Conservation (phyloP, 53 echinoderm and acorn worm species). For the Patiria pectinifera region DNA sequence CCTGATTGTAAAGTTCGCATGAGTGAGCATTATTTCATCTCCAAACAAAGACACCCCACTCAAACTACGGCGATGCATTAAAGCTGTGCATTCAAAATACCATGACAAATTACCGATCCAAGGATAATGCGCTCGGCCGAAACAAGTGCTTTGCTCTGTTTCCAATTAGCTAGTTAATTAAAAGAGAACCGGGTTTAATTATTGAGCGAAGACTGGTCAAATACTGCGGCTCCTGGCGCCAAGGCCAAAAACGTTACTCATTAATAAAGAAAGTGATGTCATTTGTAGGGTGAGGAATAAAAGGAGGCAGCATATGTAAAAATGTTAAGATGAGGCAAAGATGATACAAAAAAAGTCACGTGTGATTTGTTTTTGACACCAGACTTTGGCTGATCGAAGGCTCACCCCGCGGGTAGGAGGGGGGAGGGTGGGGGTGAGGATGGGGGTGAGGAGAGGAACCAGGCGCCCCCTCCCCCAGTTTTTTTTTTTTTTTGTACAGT, state of each 20-base stretch:
- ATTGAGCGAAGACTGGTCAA: neutral
- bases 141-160: neutral
- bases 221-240: neutral
- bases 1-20: neutral
- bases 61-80: neutral
- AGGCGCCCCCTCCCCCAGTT: too few relatives aligned
- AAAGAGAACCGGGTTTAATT: neutral
- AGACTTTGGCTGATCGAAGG: too few relatives aligned
- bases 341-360: too few relatives aligned
- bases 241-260: neutral
- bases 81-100: neutral
- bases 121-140: neutral
- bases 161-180: neutral
- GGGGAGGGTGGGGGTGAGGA: too few relatives aligned
- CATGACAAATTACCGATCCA: neutral
- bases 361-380: too few relatives aligned
- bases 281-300: neutral
- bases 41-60: neutral
- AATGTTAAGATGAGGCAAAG: too few relatives aligned
- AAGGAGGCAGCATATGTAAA: neutral
- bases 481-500: too few relatives aligned
- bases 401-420: too few relatives aligned
- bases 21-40: neutral
- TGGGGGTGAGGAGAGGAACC: too few relatives aligned
- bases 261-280: neutral